phyloP scores from a whole-genome alignment of 2,113 vertebrate genomes.

The Xenopus tropicalis region UCB_Xtro_10.0 CM004443.2:99650501-99651000 shows the following conservation, averaged over 20 bases:
- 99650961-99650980: background rate
- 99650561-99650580: conserved; percentile 33
- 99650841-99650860: background rate
- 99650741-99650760: background rate
- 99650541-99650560: conserved; percentile 1
- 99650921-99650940: background rate
- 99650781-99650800: background rate
- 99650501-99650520: conserved; percentile 29
- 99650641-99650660: conserved; percentile 10
- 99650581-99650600: conserved; percentile 43
- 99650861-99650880: background rate
- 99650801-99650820: conserved; percentile 2
- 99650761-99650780: background rate
- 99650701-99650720: background rate
- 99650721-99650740: background rate
- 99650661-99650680: conserved; percentile 24
- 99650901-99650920: background rate
- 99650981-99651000: background rate
- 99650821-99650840: background rate
- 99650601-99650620: conserved; percentile 40
- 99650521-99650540: conserved; percentile 22
- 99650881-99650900: background rate
- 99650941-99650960: background rate
- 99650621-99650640: conserved; percentile 31
- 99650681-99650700: conserved; percentile 6